These are phyloP conservation scores for Pipistrellus pygmaeus DNA, from an alignment of 2,797 vertebrate genomes.

Conservation along the genomic window DNA sequence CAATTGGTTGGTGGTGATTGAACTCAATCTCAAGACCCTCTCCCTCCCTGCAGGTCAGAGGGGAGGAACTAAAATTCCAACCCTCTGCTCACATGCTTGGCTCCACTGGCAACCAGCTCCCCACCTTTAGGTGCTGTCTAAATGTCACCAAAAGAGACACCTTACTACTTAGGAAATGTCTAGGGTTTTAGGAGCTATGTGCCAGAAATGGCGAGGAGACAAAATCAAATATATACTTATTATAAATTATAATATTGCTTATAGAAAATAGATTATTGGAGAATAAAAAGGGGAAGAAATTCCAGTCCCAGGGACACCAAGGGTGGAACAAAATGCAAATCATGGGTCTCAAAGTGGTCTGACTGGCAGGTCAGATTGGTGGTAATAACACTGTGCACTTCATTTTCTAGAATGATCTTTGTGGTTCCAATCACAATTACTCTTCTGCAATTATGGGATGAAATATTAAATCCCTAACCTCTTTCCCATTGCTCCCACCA, in stretches of 20 bases:
- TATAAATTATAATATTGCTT: not conserved
- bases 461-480: conserved; percentile 23
- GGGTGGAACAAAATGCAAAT: not conserved
- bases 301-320: not conserved
- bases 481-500: not conserved
- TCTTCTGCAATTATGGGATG: not conserved
- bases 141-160: not conserved
- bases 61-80: not conserved
- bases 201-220: not conserved
- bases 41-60: not conserved
- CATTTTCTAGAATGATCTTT: conserved; percentile 17
- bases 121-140: not conserved
- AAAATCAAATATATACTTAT: not conserved
- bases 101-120: not conserved
- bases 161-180: not conserved
- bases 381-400: not conserved
- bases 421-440: not conserved
- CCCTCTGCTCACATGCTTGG: not conserved
- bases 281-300: not conserved
- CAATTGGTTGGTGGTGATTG: not conserved
- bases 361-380: not conserved
- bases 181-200: not conserved
- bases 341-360: not conserved
- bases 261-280: not conserved
- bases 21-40: not conserved